phyloP scores from a whole-genome alignment of 2,797 vertebrate species.

The Chiloscyllium punctatum region DNA sequence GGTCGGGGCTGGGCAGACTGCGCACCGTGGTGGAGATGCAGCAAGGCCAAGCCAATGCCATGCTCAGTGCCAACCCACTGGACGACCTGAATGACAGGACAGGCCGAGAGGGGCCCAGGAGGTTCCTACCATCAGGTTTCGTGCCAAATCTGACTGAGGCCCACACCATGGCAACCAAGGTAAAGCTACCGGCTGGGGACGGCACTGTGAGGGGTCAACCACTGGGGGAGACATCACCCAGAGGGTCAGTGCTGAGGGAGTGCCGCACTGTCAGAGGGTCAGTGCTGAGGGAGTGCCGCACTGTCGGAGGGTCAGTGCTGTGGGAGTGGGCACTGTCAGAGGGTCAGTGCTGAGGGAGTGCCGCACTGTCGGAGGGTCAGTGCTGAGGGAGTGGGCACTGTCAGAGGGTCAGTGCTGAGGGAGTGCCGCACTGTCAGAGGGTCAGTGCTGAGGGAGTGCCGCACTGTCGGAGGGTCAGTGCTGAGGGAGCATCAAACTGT shows the following conservation, averaged over 20 bases:
- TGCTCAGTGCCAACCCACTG: neutral
- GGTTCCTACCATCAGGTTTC: neutral
- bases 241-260: neutral
- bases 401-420: no score
- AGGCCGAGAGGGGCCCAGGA: neutral
- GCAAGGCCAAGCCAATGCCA: neutral
- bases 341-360: neutral
- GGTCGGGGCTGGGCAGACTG: neutral
- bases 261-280: no score
- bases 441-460: no score
- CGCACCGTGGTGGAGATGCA: neutral
- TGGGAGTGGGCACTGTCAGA: no score
- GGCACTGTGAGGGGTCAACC: no score
- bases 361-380: neutral
- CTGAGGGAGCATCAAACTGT: no score
- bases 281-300: no score
- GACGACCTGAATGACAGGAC: neutral
- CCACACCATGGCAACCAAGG: neutral
- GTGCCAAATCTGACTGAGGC: neutral
- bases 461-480: no score
- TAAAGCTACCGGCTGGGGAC: neutral
- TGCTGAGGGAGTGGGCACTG: neutral
- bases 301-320: no score
- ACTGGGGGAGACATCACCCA: no score
- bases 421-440: no score